Evolutionary conservation across 2,797 vertebrate species (phyloP), one percentile per base, ranked within the genome.

Genomic region (Clarias laeviceps): DNA sequence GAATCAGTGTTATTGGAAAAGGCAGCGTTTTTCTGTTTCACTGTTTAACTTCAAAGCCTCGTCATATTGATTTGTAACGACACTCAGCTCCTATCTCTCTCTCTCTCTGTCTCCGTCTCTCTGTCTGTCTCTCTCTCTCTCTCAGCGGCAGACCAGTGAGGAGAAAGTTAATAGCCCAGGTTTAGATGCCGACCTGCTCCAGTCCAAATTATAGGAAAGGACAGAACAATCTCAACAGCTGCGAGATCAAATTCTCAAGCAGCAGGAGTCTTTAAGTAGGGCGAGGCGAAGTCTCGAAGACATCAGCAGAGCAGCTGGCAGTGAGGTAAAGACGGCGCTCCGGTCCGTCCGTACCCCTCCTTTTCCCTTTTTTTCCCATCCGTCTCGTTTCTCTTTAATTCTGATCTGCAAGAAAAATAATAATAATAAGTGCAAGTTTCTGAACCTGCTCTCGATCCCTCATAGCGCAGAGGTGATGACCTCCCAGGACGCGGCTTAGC

Each of bases 251-350:
- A 74, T 92, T 90, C 81, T 91, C 68, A 90, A 92, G 88, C 89
- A 90, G 73, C 89, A 87, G 56, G 87, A 91, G 87, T 84, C 86
- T 87, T 86, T 90, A 85, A 91, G 84, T 85, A 90, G 85, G 87
- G 79, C 88, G 86, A 91, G 32, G 45, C 84, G 91, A 84, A 88
- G 87, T 90, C 84, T 87, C 84, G 88, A 89, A 91, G 88, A 88
- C 87, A 86, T 86, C 64, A 87, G 87, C 81, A 93, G 68, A 84
- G 89, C 89, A 85, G 78, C 91, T 91, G 80, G 82, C 88, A 92
- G 85, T 87, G 86, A 92, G 88, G 87, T 90, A 94, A 93, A 95
- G 93, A 92, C 92, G 85, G 84, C 15, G 24, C 69, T 6, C 57
- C 45, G 45, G 34, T 50, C 45, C 11, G 11, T 12, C 45, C 40